phyloP scores from a whole-genome alignment of 2,797 vertebrate genomes.

The Danio aesculapii region DNA sequence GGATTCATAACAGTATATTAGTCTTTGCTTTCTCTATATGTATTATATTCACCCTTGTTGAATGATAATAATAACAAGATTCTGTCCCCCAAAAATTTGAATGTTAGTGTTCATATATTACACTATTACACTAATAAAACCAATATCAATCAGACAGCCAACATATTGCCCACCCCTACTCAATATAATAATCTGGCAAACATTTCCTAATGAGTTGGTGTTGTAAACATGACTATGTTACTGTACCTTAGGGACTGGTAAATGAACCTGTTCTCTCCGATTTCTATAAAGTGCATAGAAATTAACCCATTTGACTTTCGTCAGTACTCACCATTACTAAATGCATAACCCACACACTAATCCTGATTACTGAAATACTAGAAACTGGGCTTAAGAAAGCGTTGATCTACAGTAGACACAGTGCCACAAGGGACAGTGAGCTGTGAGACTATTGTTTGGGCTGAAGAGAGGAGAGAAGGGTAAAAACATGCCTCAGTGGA shows the following conservation, averaged over 20 bases:
- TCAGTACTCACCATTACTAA: conserved; percentile 8
- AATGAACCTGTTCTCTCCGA: not conserved
- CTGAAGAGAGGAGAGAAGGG: conserved; percentile 2
- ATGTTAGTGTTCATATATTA: not conserved
- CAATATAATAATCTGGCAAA: too few species aligned
- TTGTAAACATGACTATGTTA: conserved; percentile 4
- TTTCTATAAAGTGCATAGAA: not conserved
- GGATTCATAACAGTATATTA: too few species aligned
- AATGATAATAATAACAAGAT: not conserved
- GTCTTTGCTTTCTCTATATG: too few species aligned
- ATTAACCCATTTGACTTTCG: not conserved
- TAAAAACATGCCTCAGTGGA: conserved; percentile 11
- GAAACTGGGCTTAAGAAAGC: not conserved
- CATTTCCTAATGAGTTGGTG: too few species aligned
- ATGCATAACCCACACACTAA: not conserved
- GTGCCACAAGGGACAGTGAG: conserved; percentile 14
- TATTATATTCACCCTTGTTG: not conserved
- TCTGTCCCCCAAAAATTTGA: conserved; percentile 5
- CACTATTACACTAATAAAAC: not conserved
- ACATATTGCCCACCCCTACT: not conserved
- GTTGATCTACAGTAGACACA: not conserved
- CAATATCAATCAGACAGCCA: not conserved
- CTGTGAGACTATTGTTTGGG: not conserved
- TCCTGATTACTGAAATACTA: not conserved
- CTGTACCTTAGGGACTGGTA: not conserved